Evolutionary conservation across 2,113 vertebrate species (phyloP), one percentile per base, ranked within the genome.

Genomic region (Oplegnathus fasciatus): DNA sequence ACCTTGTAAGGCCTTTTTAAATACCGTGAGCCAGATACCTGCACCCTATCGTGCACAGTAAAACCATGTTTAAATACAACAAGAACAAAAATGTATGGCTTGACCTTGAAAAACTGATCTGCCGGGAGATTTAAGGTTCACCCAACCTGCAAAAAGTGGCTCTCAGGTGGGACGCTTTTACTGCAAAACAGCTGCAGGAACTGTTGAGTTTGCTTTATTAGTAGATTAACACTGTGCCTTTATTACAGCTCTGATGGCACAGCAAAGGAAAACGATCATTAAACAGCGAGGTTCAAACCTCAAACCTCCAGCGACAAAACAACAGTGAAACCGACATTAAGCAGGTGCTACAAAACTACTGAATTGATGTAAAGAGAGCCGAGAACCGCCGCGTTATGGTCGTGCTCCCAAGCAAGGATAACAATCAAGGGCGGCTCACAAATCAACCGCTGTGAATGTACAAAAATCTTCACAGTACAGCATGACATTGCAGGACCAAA

Each of bases 151-250:
- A 55, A 9, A 67, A 24, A 55, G 5, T 20, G 17, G 0, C 1
- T 20, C 22, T 37, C 32, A 26, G 20, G 6, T n/a, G 20, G 6
- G 20, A 61, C 37, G 9, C 44, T 55, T 75, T 61, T n/a, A 24
- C 13, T 15, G 61, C 62, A 22, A 73, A 79, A 75, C 55, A 69
- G n/a, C 65, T 78, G 64, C 69, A 75, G 58, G 70, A 79, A 66
- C 52, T 13, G 40, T 58, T 75, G 67, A 57, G 78, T 75, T 74
- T 34, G 58, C 64, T 30, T 50, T 68, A 42, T n/a, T 10, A 11
- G 50, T 5, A 52, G 71, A 79, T 76, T 40, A 69, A 58, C 34
- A 18, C 34, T 8, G 34, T 6, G 67, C 14, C 17, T 70, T 82
- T 48, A 68, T 52, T 7, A 44, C 62, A 65, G 68, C 48, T 48